Evolutionary conservation across 2,113 vertebrate species (phyloP).

Genomic region (Panthera uncia): DNA sequence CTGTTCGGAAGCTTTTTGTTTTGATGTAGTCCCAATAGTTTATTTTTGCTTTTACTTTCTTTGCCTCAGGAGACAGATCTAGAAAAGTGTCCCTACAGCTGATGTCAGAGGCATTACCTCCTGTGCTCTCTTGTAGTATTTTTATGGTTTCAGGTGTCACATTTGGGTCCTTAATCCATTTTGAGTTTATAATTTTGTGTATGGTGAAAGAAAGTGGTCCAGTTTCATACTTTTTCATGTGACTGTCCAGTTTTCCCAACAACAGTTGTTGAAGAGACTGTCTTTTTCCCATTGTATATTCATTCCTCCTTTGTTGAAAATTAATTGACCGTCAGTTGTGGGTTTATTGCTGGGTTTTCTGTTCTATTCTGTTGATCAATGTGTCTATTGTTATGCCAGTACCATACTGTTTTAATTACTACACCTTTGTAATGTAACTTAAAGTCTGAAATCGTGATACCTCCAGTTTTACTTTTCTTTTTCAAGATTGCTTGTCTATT

Average conservation of each 20-base stretch:
- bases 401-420: not conserved
- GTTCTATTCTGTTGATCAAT: not conserved
- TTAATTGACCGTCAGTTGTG: not conserved
- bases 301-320: not conserved
- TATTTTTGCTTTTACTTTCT: not conserved
- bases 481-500: not conserved
- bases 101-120: not conserved
- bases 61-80: not conserved
- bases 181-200: not conserved
- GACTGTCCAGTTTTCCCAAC: not conserved
- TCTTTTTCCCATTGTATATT: not conserved
- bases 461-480: not conserved
- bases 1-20: not conserved
- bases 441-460: not conserved
- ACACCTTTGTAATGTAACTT: not conserved
- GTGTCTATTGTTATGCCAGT: not conserved
- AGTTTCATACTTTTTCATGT: not conserved
- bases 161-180: not conserved
- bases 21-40: not conserved
- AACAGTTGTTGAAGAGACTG: not conserved
- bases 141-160: not conserved
- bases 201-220: not conserved
- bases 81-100: not conserved
- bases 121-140: not conserved
- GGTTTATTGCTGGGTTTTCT: not conserved